Conservation (phyloP, 2,113 vertebrate species). For the Python bivittatus region DNA sequence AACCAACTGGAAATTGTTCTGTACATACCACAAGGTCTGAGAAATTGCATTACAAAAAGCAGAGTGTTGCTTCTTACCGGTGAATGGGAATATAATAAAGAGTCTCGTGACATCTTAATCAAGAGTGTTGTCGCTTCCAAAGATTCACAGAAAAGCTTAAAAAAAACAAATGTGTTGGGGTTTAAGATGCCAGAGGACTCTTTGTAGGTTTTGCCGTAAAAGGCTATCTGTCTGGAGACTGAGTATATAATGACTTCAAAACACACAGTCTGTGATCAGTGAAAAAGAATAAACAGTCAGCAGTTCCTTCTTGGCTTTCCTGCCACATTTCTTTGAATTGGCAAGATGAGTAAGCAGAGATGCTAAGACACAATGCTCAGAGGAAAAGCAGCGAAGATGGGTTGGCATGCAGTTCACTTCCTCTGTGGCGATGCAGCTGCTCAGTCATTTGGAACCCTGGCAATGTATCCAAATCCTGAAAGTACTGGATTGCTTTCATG, state of each 20-base stretch:
- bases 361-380: background rate
- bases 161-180: background rate
- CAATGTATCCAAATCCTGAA: background rate
- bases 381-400: background rate
- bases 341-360: background rate
- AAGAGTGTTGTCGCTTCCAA: background rate
- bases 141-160: background rate
- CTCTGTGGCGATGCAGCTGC: background rate
- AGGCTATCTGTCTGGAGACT: background rate
- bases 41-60: background rate
- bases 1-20: background rate
- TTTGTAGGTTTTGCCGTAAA: background rate
- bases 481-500: background rate
- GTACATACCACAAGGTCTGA: background rate
- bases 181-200: background rate
- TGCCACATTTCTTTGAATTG: background rate
- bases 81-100: background rate
- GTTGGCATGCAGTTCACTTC: background rate
- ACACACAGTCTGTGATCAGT: background rate
- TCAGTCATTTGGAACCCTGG: background rate
- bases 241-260: background rate
- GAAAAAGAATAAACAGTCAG: background rate
- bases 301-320: background rate
- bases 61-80: background rate
- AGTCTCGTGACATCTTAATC: background rate